These are phyloP conservation scores for Lophotriccus pileatus DNA, from an alignment of 2,797 vertebrate species.

Conservation along the genomic window DNA sequence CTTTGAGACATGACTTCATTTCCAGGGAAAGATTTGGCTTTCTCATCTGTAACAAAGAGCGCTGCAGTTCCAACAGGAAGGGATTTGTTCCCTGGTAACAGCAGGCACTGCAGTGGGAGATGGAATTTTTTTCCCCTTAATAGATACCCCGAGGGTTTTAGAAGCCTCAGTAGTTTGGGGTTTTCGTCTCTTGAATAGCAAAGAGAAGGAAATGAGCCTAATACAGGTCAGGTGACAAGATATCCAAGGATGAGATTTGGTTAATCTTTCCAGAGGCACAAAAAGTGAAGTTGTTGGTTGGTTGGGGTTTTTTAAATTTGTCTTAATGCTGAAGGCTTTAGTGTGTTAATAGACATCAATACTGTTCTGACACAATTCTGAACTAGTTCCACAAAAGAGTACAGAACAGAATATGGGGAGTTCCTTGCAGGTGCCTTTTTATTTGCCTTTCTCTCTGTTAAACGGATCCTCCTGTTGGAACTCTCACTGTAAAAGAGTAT, in stretches of 20 bases:
- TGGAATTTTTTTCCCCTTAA: not conserved
- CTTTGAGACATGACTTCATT: conserved; percentile 51
- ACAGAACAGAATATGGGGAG: not conserved
- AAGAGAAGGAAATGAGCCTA: not conserved
- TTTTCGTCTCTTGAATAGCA: not conserved
- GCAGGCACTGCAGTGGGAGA: not conserved
- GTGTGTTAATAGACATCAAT: not conserved
- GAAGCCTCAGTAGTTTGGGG: not conserved
- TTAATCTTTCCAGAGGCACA: not conserved
- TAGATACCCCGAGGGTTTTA: not conserved
- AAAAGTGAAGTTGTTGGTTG: not conserved
- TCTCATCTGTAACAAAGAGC: conserved; percentile 25
- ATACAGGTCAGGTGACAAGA: not conserved
- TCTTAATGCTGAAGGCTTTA: not conserved
- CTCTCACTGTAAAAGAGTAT: not conserved
- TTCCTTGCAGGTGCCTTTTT: not conserved
- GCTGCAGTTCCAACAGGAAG: conserved; percentile 10
- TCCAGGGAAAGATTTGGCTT: conserved; percentile 18
- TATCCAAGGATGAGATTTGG: not conserved
- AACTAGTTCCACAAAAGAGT: not conserved
- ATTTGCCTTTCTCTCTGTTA: not conserved
- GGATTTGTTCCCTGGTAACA: conserved; percentile 57
- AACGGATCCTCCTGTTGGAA: not conserved
- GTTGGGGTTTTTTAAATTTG: not conserved
- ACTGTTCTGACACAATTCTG: not conserved